phyloP scores from a whole-genome alignment of 2,113 vertebrate species.

The Aythya baeri region DNA sequence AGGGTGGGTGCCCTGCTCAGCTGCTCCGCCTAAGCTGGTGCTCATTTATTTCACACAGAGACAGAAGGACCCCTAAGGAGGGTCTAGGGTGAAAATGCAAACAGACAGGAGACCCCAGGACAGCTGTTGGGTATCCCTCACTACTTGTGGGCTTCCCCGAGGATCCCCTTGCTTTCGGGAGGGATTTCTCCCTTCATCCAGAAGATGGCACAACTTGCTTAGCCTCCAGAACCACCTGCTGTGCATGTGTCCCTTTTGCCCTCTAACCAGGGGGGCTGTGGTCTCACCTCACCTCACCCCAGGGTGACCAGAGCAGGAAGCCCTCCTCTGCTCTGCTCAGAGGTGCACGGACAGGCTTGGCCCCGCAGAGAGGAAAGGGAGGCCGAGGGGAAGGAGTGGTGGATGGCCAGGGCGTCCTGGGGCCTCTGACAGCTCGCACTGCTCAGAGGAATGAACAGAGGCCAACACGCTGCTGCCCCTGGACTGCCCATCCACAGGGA shows the following conservation, averaged over 20 bases:
- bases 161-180: rapidly evolving
- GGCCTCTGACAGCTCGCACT: rapidly evolving
- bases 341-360: not conserved
- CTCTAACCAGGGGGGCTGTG: not conserved
- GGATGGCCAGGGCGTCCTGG: rapidly evolving
- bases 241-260: not conserved
- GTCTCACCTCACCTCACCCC: not conserved
- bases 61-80: not conserved
- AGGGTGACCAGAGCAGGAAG: not conserved
- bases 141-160: rapidly evolving
- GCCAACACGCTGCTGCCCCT: not conserved
- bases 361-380: not conserved
- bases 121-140: not conserved
- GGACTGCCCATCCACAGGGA: not conserved
- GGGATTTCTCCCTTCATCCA: constrained; percentile 12
- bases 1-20: not conserved
- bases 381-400: not conserved
- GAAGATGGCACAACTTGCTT: constrained; percentile 21
- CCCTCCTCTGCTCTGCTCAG: not conserved
- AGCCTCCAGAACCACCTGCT: not conserved
- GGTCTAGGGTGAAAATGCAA: not conserved
- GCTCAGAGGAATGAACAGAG: not conserved
- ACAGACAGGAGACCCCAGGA: not conserved
- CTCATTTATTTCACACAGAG: not conserved
- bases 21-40: not conserved